phyloP scores from a whole-genome alignment of 2,113 vertebrate species.

The Nannospalax galili region DNA sequence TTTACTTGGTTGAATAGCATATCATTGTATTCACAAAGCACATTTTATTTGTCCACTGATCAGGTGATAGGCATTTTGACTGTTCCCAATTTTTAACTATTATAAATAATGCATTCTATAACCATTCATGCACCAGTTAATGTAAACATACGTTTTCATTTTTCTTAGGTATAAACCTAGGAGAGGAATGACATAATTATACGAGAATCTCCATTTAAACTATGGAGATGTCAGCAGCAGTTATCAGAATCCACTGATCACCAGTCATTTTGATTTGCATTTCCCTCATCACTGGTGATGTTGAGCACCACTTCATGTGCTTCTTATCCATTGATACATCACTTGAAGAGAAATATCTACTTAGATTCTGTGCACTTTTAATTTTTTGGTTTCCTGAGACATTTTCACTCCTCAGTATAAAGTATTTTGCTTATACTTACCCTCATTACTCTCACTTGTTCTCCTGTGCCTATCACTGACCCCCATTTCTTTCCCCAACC shows the following conservation, averaged over 20 bases:
- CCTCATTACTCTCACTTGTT: background rate
- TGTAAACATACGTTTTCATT: background rate
- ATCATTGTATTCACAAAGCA: background rate
- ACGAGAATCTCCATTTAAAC: background rate
- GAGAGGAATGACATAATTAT: background rate
- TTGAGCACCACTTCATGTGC: background rate
- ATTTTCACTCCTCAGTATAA: background rate
- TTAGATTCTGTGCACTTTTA: background rate
- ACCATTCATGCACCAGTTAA: background rate
- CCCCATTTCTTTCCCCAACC: background rate
- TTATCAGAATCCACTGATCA: background rate
- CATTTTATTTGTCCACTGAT: slow-evolving; percentile 26
- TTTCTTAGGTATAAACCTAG: background rate
- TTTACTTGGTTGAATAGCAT: slow-evolving; percentile 22
- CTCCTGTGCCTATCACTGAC: too few relatives aligned
- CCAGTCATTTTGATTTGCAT: background rate
- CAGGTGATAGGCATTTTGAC: background rate
- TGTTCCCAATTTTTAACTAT: background rate
- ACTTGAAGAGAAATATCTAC: background rate
- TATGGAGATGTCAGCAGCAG: background rate
- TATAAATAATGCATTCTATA: background rate
- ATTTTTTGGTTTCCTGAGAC: background rate
- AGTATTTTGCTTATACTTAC: background rate
- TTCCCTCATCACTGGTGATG: slow-evolving; percentile 10
- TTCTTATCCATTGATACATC: background rate